A percentile compares a stretch with the other conserved stretches of the same genome.
phyloP scores from a whole-genome alignment of 2,888 invertebrate genomes.

The Bhutanitis thaidina region DNA sequence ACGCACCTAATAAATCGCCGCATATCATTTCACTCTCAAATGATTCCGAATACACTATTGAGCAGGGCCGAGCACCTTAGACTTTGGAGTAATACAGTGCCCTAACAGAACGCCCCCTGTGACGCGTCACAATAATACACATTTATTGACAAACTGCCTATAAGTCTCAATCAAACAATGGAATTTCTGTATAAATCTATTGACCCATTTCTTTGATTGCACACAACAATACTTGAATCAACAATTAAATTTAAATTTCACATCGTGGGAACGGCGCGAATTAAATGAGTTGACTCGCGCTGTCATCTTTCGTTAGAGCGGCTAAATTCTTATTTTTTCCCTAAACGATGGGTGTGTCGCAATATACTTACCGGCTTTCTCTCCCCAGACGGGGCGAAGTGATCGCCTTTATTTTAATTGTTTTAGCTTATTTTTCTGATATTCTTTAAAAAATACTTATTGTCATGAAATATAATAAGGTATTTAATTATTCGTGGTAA shows the following conservation, averaged over 20 bases:
- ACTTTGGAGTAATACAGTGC: constrained; percentile 44
- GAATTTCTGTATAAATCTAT: constrained; percentile 61
- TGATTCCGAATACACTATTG: constrained; percentile 53
- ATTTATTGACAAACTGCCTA: constrained; percentile 76
- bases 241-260: constrained; percentile 73
- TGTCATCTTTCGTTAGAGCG: constrained; percentile 60
- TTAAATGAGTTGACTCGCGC: constrained; percentile 61
- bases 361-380: constrained; percentile 14
- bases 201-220: constrained; percentile 75
- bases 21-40: constrained; percentile 75
- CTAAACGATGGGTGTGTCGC: constrained; percentile 24
- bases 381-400: constrained; percentile 41
- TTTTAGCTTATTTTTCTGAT: constrained; percentile 34
- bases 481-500: too few relatives aligned
- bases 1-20: constrained; percentile 67
- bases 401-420: constrained; percentile 48
- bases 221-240: constrained; percentile 55
- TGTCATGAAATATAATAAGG: too few relatives aligned
- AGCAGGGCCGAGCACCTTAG: constrained; percentile 47
- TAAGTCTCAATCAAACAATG: constrained; percentile 73
- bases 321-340: constrained; percentile 42
- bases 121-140: constrained; percentile 41
- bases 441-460: constrained; percentile 17
- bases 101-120: constrained; percentile 53
- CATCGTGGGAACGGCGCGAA: constrained; percentile 71